Evolutionary conservation across 2,888 invertebrate species (phyloP).

Genomic region (Drosophila diplacantha): DNA sequence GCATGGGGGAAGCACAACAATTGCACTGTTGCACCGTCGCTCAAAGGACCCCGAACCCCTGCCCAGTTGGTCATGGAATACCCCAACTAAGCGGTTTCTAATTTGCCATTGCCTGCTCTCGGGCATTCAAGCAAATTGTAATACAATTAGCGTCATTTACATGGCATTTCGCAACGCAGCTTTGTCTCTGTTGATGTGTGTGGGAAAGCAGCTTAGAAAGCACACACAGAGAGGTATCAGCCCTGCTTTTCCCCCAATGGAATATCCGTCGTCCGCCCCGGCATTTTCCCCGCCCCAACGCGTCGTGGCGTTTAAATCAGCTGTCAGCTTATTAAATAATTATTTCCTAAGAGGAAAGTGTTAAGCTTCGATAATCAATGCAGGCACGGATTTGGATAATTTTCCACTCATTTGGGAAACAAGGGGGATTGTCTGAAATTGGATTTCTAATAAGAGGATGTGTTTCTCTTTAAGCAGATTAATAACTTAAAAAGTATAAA

Average conservation of each 20-base stretch:
- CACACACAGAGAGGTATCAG: neutral
- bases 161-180: slow-evolving; percentile 47
- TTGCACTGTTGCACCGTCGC: slow-evolving; percentile 16
- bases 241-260: slow-evolving; percentile 1
- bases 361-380: slow-evolving; percentile 8
- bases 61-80: slow-evolving; percentile 38
- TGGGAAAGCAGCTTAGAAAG: slow-evolving; percentile 52
- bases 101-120: slow-evolving; percentile 63
- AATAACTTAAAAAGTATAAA: too few relatives aligned
- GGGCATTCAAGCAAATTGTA: slow-evolving; percentile 70
- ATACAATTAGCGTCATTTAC: slow-evolving; percentile 71
- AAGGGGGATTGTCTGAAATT: neutral
- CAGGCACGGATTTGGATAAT: slow-evolving; percentile 2
- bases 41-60: slow-evolving; percentile 14
- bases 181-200: slow-evolving; percentile 4
- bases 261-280: slow-evolving; percentile 6
- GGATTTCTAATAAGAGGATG: neutral
- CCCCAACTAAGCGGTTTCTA: slow-evolving; percentile 63
- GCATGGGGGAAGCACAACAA: slow-evolving; percentile 50
- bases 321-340: slow-evolving; percentile 69
- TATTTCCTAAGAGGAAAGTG: slow-evolving; percentile 43
- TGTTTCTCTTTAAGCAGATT: neutral
- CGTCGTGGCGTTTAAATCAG: slow-evolving; percentile 52
- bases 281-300: slow-evolving; percentile 28
- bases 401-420: neutral